phyloP scores from a whole-genome alignment of 92 coral and sea anemone genomes.

The Heteractis magnifica region DNA sequence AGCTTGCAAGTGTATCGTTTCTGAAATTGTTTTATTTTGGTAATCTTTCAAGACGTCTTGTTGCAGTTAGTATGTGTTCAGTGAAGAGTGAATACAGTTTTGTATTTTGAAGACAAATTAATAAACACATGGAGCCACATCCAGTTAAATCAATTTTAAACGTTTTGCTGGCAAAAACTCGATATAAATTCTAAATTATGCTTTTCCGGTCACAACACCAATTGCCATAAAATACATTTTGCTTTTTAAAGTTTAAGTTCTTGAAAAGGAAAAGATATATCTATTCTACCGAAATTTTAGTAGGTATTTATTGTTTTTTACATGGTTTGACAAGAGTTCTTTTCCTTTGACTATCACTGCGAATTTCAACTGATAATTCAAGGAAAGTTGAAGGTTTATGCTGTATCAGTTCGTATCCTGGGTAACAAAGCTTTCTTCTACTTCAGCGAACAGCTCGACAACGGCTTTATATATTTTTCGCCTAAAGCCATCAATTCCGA shows the following conservation, averaged over 20 bases:
- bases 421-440: constrained; percentile 2
- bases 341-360: neutral
- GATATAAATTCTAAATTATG: constrained; percentile 6
- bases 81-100: constrained; percentile 5
- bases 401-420: constrained; percentile 3
- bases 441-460: neutral
- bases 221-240: neutral
- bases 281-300: too few species aligned
- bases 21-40: neutral
- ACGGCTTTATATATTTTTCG: neutral
- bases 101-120: constrained; percentile 21
- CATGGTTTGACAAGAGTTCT: neutral
- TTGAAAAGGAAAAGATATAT: too few species aligned
- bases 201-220: constrained; percentile 19
- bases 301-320: neutral
- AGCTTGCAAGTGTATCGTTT: too few species aligned
- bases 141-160: constrained; percentile 20
- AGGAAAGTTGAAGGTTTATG: too few species aligned
- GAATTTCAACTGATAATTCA: neutral
- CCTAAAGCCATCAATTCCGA: neutral
- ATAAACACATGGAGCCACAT: neutral
- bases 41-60: neutral
- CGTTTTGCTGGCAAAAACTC: neutral
- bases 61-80: too few species aligned
- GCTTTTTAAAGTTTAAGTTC: neutral